These are phyloP conservation scores for Goniozus legneri DNA, from an alignment of 1,140 invertebrate species.

Conservation along the genomic window DNA sequence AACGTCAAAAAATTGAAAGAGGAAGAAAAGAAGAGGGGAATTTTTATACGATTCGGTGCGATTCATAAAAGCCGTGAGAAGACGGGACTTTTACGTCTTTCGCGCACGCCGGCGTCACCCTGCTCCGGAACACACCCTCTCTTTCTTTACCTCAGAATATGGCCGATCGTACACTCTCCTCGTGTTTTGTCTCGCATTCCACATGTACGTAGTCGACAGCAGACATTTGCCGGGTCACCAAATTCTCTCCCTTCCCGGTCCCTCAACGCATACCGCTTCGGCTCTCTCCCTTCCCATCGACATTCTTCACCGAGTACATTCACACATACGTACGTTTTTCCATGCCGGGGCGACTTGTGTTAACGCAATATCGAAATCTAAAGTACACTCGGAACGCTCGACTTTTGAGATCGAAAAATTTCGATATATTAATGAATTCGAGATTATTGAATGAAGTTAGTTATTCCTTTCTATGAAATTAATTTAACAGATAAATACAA, in stretches of 20 bases:
- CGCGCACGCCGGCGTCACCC: neutral
- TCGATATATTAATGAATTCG: too few relatives aligned
- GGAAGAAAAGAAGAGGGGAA: too few relatives aligned
- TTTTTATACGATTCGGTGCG: too few relatives aligned
- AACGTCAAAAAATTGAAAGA: conserved; percentile 28
- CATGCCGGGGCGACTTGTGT: neutral
- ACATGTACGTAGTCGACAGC: conserved; percentile 13
- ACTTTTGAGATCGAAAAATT: too few relatives aligned
- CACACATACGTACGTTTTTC: neutral
- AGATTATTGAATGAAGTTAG: too few relatives aligned
- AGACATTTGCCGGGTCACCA: conserved; percentile 24
- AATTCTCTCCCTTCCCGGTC: conserved; percentile 12
- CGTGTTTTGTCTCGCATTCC: conserved; percentile 24
- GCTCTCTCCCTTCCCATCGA: conserved; percentile 5
- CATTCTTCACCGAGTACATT: conserved; percentile 12
- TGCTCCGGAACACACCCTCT: neutral
- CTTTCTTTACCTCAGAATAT: neutral
- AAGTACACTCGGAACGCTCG: too few relatives aligned
- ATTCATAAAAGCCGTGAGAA: too few relatives aligned
- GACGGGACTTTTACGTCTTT: too few relatives aligned
- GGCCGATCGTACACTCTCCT: conserved; percentile 7
- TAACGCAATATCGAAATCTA: conserved; percentile 19
- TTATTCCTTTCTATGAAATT: too few relatives aligned
- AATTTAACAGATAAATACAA: too few relatives aligned
- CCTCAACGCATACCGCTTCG: neutral